phyloP scores from a whole-genome alignment of 2,113 vertebrate species.

The Aleadryas rufinucha region DNA sequence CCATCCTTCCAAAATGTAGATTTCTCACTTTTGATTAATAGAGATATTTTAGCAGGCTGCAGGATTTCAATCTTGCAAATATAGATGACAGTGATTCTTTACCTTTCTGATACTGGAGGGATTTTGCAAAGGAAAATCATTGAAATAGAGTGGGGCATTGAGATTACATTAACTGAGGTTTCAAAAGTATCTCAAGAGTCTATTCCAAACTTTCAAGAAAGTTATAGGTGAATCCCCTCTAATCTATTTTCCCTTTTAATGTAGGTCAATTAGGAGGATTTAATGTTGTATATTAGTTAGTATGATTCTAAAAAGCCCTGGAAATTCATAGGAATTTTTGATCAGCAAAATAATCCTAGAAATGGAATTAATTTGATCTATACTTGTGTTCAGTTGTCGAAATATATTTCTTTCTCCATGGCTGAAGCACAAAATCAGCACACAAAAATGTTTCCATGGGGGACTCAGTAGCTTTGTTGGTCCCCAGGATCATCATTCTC shows the following conservation, averaged over 20 bases:
- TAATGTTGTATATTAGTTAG: background rate
- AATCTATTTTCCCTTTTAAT: background rate
- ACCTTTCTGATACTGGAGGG: background rate
- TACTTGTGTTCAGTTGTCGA: background rate
- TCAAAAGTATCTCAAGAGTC: background rate
- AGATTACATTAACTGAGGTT: background rate
- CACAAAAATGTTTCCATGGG: slow-evolving; percentile 40
- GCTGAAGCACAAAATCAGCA: slow-evolving; percentile 59
- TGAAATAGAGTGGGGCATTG: background rate
- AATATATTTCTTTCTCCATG: slow-evolving; percentile 12
- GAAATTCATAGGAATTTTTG: background rate
- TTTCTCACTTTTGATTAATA: background rate
- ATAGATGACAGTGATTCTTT: background rate
- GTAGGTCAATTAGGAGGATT: background rate
- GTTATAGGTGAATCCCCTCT: background rate
- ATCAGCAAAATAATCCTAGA: background rate
- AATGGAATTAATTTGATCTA: background rate
- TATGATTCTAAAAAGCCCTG: background rate
- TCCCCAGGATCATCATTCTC: slow-evolving; percentile 57
- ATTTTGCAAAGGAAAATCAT: background rate
- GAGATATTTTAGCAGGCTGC: background rate
- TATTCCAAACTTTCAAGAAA: background rate
- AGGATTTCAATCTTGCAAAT: background rate
- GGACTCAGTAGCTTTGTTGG: slow-evolving; percentile 53
- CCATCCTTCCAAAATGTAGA: background rate